These are phyloP conservation scores for Leucopsar rothschildi DNA, from an alignment of 2,113 vertebrate species.

Conservation along the genomic window DNA sequence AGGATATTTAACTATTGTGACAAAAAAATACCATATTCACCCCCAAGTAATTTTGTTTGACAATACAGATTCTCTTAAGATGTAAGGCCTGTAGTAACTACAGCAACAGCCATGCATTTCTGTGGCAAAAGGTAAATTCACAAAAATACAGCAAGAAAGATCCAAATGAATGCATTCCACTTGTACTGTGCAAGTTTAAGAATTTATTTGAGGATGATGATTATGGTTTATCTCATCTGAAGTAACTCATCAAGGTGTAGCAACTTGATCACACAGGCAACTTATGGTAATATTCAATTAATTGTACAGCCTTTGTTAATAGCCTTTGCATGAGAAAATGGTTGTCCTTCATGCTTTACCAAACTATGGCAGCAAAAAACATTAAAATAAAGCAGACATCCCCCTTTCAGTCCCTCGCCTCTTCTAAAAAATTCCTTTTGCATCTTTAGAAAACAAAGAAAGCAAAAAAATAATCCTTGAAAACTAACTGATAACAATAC, in stretches of 20 bases:
- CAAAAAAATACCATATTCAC: background rate
- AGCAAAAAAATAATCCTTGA: background rate
- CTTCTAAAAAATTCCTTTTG: background rate
- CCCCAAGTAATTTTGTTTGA: background rate
- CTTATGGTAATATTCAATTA: background rate
- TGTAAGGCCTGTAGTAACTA: background rate
- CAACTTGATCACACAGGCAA: background rate
- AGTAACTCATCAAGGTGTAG: background rate
- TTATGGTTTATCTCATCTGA: background rate
- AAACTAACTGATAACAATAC: background rate
- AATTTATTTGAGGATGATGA: background rate
- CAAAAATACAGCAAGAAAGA: background rate
- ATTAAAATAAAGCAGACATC: background rate
- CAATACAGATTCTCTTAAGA: background rate
- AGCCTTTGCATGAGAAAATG: background rate
- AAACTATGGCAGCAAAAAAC: background rate
- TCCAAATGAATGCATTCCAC: background rate
- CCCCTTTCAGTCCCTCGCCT: background rate
- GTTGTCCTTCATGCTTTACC: background rate
- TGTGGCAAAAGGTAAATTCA: background rate
- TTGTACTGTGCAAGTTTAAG: background rate
- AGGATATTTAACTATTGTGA: background rate
- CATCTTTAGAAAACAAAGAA: background rate
- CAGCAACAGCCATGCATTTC: background rate
- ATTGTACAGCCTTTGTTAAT: background rate